These are phyloP conservation scores for Zaprionus gabonicus DNA, from an alignment of 1,140 invertebrate genomes.

Conservation along the genomic window DNA sequence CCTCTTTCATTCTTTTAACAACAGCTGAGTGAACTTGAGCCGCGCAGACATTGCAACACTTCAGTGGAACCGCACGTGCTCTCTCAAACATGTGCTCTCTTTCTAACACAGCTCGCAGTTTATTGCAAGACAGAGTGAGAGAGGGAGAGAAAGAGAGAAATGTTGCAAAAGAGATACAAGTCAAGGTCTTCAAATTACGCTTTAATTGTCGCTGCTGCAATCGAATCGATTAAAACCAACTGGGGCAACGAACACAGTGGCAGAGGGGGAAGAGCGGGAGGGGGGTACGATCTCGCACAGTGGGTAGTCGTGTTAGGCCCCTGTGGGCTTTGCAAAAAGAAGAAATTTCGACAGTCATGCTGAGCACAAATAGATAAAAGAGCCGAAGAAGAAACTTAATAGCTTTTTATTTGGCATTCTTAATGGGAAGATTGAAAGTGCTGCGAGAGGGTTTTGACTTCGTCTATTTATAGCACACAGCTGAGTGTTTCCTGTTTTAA, in stretches of 20 bases:
- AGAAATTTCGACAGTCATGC: conserved; percentile 23
- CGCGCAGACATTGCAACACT: conserved; percentile 54
- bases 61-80: conserved; percentile 14
- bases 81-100: not conserved
- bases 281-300: conserved; percentile 18
- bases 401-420: not conserved
- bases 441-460: not conserved
- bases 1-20: too few relatives aligned
- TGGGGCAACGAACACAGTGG: not conserved
- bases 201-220: conserved; percentile 54
- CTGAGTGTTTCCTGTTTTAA: not conserved
- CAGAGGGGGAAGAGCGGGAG: not conserved
- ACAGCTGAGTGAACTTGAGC: conserved; percentile 35
- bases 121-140: not conserved
- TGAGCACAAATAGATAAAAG: conserved; percentile 11
- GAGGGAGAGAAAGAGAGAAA: not conserved
- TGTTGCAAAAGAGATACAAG: conserved; percentile 43
- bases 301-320: conserved; percentile 30
- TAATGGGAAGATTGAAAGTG: conserved; percentile 1
- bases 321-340: conserved; percentile 23
- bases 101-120: too few relatives aligned
- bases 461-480: not conserved
- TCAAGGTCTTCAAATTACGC: conserved; percentile 67
- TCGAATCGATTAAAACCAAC: not conserved
- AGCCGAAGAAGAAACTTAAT: conserved; percentile 4